Base-by-base conservation (phyloP, 2,113 vertebrate species). In the Poicephalus meyeri region DNA sequence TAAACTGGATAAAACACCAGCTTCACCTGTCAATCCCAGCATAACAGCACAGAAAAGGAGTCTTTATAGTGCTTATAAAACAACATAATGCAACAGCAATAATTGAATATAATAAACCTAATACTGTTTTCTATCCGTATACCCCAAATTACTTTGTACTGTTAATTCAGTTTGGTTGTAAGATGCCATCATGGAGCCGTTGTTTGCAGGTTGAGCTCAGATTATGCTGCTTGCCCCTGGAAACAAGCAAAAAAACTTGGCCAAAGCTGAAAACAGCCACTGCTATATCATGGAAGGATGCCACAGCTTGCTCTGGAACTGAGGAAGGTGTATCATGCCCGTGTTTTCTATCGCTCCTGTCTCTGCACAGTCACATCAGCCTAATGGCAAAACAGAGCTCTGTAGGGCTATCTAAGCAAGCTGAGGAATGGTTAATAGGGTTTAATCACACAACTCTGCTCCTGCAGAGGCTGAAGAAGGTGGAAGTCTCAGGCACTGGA, bases 401-500 rank as follows among this genome's bases (percentile, higher is more conserved):
- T 31, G 17, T 24, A 58, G 21, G 56, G 21, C 21, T 35, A 58
- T 58, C 33, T 58, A 58, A 58, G 33, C 56, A 58, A 58, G 35
- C 21, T 15, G 56, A 16, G 21, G 33, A 35, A 58, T 2, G 6
- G 33, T 58, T 58, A 58, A 35, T 24, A 58, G 39, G 37, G 24
- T 47, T 60, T 70, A 53, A 44, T 53, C 4, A 31, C 1, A 14
- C n/a, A 41, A 3, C 29, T 33, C 31, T 20, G 49, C 23, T 33
- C 3, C 49, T 24, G 29, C 7, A 12, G 50, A 44, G 46, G 42
- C 60, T 56, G 3, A 26, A 29, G 33, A 19, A 14, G 68, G 11
- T 1, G n/a, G 8, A 28, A 25, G n/a, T 13, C 33, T 6, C 47
- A 2, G 50, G 6, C 35, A 5, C 28, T 1, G 12, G 37, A 8